These are phyloP conservation scores for Seladonia tumulorum DNA, from an alignment of 2,888 invertebrate genomes.

Conservation along the genomic window DNA sequence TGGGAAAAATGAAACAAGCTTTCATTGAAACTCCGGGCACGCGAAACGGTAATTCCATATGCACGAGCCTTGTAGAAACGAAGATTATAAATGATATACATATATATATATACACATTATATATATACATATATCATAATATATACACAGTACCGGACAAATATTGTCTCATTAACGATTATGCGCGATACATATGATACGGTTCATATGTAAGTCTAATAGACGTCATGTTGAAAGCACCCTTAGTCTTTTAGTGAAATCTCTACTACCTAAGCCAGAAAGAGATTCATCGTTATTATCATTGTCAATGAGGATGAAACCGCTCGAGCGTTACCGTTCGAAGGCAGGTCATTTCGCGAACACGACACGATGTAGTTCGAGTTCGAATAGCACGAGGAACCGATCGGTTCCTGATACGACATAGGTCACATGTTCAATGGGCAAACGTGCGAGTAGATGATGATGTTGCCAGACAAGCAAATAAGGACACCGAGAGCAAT, in stretches of 20 bases:
- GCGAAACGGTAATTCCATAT: background rate
- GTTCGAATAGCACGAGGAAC: slow-evolving; percentile 29
- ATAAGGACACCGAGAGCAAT: slow-evolving; percentile 83
- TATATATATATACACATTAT: slow-evolving; percentile 5
- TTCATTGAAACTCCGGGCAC: background rate
- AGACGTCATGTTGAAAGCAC: slow-evolving; percentile 49
- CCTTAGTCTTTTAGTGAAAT: slow-evolving; percentile 35
- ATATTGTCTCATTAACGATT: slow-evolving; percentile 41
- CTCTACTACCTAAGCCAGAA: slow-evolving; percentile 15
- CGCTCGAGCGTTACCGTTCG: slow-evolving; percentile 9
- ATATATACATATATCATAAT: slow-evolving; percentile 15
- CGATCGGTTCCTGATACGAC: slow-evolving; percentile 19
- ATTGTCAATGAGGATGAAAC: slow-evolving; percentile 17
- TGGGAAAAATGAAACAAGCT: background rate
- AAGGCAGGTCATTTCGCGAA: background rate
- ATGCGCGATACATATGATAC: slow-evolving; percentile 59
- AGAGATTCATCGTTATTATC: slow-evolving; percentile 11
- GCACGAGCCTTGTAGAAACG: slow-evolving; percentile 38
- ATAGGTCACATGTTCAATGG: slow-evolving; percentile 82
- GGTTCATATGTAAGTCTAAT: slow-evolving; percentile 42
- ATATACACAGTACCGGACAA: slow-evolving; percentile 32
- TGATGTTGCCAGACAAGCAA: slow-evolving; percentile 84
- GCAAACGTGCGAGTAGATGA: slow-evolving; percentile 83
- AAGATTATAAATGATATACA: slow-evolving; percentile 32
- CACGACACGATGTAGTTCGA: slow-evolving; percentile 12